phyloP scores from a whole-genome alignment of 2,797 vertebrate species.

The Pangasius mekongensis region DNA sequence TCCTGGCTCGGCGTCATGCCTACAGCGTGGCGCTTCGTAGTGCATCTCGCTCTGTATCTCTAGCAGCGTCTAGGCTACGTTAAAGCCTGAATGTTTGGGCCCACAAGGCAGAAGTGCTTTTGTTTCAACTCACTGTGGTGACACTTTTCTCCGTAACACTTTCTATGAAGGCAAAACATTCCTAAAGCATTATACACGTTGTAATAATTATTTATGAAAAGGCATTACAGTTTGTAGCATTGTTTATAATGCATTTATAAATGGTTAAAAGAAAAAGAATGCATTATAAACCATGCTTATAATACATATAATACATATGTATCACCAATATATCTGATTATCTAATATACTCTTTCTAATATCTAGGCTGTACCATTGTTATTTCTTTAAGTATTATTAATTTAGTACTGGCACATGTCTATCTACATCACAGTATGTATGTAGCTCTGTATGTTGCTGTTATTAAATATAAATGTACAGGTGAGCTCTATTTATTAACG shows the following conservation, averaged over 20 bases:
- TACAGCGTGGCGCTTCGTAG: constrained; percentile 34
- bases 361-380: not conserved
- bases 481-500: not conserved
- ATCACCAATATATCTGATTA: not conserved
- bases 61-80: not conserved
- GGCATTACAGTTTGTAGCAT: not conserved
- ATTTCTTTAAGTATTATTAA: not conserved
- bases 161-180: not conserved
- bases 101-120: not conserved
- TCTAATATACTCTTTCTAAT: not conserved
- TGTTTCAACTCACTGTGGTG: not conserved
- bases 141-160: not conserved
- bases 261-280: not conserved
- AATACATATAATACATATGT: not conserved
- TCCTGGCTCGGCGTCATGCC: constrained; percentile 52
- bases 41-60: constrained; percentile 23
- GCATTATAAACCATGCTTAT: not conserved
- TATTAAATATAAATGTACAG: not conserved
- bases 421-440: not conserved
- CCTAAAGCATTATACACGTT: not conserved
- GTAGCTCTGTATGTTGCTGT: not conserved
- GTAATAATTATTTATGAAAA: not conserved
- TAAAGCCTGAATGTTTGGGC: not conserved
- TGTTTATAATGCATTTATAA: not conserved
- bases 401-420: not conserved